A percentile compares a stretch with the other conserved stretches of the same genome.
These are phyloP conservation scores for Andrena trimmerana DNA, from an alignment of 2,888 invertebrate genomes.

Conservation along the genomic window DNA sequence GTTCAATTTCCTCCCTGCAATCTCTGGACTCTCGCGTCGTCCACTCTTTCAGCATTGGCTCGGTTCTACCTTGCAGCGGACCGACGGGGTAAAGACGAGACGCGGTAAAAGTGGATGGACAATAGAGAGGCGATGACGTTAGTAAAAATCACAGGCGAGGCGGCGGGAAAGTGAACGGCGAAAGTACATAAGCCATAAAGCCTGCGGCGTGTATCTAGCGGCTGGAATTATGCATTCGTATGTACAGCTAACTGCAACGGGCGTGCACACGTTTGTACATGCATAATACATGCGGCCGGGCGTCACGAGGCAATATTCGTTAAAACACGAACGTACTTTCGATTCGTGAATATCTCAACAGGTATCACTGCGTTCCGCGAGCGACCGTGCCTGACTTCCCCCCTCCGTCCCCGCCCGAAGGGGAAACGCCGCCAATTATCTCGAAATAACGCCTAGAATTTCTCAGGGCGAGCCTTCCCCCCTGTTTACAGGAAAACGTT, in stretches of 20 bases:
- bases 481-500: neutral
- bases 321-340: conserved; percentile 54
- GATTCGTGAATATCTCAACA: conserved; percentile 14
- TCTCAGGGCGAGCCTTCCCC: neutral
- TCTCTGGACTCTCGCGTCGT: no score
- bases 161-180: conserved; percentile 62
- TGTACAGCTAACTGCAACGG: conserved; percentile 37
- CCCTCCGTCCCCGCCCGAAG: neutral
- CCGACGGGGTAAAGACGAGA: conserved; percentile 27
- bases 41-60: neutral
- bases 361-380: neutral
- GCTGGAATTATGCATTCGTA: conserved; percentile 50
- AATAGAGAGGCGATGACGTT: neutral
- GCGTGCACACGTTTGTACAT: conserved; percentile 31
- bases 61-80: neutral
- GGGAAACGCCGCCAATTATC: neutral
- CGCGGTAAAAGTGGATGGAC: conserved; percentile 8
- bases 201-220: conserved; percentile 42
- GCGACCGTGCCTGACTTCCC: neutral
- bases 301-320: conserved; percentile 38
- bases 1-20: no score
- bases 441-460: neutral
- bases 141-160: conserved; percentile 44
- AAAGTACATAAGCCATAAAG: conserved; percentile 65
- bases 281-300: conserved; percentile 54